Evolutionary conservation across 1,140 invertebrate species (phyloP), one percentile per base, ranked within the genome.

Genomic region (Hetaerina americana): DNA sequence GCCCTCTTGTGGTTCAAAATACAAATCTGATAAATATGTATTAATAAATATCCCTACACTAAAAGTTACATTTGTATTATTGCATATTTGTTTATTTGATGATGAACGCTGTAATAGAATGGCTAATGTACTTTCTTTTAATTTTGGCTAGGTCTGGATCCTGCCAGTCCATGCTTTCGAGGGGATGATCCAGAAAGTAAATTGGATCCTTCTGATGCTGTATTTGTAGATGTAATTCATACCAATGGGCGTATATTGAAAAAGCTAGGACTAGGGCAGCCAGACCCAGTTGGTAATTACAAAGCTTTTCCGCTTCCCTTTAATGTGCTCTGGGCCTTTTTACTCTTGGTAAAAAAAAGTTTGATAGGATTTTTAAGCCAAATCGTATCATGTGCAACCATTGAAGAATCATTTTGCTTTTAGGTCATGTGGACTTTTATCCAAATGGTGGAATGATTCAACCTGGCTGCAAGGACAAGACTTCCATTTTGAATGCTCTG

Each of bases 151-250:
- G 80, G 78, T 0, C 70, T 81, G 5, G 88, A 90, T 78, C 87
- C 87, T 15, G 88, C 88, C 0, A 85, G 87, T 68, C 88, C 88
- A 0, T 87, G 86, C 73, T 90, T 89, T 75, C 76, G 79, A 28
- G 82, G 81, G 0, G 77, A 79, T 0, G 79, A 83, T 66, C 68
- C 78, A 0, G 76, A 77, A 0, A 79, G 85, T 70, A 79, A 84
- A 26, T 77, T 90, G 26, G 84, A 87, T 75, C 78, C 79, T 49
- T 78, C 78, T 0, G 87, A 89, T 75, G 88, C 88, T 0, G 78
- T 84, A 22, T 89, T 87, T 70, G 86, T 89, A 0, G 91, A 92
- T 76, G 85, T 89, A 2, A 87, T 93, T 74, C 91, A 89, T 72
- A 89, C 88, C 26, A 72, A 69, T 26, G 85, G 82, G 0, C 77